Base-by-base conservation (phyloP, 2,888 invertebrate species). In the Ametastegia equiseti region DNA sequence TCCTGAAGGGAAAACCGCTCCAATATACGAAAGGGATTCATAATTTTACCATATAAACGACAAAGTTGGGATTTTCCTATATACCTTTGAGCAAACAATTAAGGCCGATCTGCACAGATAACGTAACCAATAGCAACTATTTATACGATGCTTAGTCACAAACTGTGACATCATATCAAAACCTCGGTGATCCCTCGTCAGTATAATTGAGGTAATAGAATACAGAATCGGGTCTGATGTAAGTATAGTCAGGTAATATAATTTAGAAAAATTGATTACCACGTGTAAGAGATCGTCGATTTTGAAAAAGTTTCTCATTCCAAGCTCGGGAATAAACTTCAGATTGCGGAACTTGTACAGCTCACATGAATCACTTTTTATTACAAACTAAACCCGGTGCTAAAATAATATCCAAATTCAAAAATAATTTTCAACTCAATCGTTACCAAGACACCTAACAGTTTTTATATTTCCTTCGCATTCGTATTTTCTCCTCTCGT, bases 401-500 rank as follows among this genome's bases (percentile, higher is more conserved):
- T 67, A 5, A 39, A 67, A 67, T 67, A 67, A 67, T 67, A 67
- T 39, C 19, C 67, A 67, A 39, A 67, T 36, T 67, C 11, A 13
- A 60, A 60, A 33, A 67, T 67, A 67, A 67, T 67, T 39, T 36
- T 36, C 36, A 36, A 36, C 30, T 30, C 13, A 60, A 60, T 60
- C 60, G 60, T 60, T 60, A 5, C 30, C 11, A 11, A 60, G 27
- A 30, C 60, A 60, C 60, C 11, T 11, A 30, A 60, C 60, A 60
- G 60, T 60, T 60, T 23, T 60, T 19, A 33, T 19, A 39, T 60
- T 13, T 4, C 60, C 60, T 60, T 60, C 30, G 27, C 15, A 30
- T 60, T 30, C 27, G 60, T 60, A 30, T 60, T 30, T 15, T 60
- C 30, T 60, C 30, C 60, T 30, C 60, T 30, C 23, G 30, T 60